Conservation (phyloP, 2,888 invertebrate species). For the Lacanobia oleracea region DNA sequence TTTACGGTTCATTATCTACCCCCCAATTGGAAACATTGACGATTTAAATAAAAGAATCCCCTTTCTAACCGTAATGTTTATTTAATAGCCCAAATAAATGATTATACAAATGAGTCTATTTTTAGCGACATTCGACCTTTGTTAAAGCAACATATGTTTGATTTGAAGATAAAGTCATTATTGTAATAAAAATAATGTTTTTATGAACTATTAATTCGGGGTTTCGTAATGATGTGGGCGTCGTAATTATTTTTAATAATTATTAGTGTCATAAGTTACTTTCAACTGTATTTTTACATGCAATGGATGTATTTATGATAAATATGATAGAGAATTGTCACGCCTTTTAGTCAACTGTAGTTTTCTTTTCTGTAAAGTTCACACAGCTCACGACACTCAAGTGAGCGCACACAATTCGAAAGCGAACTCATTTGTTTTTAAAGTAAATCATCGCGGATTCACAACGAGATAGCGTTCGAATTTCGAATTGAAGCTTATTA, state of each 20-base stretch:
- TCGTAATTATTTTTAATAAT: slow-evolving; percentile 11
- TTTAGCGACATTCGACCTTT: slow-evolving; percentile 10
- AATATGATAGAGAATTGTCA: not conserved
- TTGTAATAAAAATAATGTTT: slow-evolving; percentile 38
- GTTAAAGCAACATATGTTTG: slow-evolving; percentile 35
- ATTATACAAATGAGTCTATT: slow-evolving; percentile 18
- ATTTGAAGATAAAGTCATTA: slow-evolving; percentile 41
- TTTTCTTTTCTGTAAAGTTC: not conserved
- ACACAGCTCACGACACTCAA: not conserved
- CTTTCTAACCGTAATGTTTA: slow-evolving; percentile 39
- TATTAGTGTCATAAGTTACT: not conserved
- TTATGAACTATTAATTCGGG: slow-evolving; percentile 29
- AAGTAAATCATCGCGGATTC: not conserved
- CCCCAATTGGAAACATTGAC: slow-evolving; percentile 1
- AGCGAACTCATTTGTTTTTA: no score
- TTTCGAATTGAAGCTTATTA: not conserved
- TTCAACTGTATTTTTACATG: slow-evolving; percentile 5
- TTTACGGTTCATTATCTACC: slow-evolving; percentile 26
- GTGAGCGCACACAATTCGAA: no score
- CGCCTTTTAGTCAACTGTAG: not conserved
- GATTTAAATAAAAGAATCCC: slow-evolving; percentile 19
- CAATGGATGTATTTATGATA: not conserved
- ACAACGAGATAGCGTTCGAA: not conserved
- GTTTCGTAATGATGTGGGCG: slow-evolving; percentile 33
- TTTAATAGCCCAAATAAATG: slow-evolving; percentile 46